A percentile compares a stretch with the other conserved stretches of the same genome.
Conservation (phyloP, 2,797 vertebrate genomes). For the Liasis olivaceus region DNA sequence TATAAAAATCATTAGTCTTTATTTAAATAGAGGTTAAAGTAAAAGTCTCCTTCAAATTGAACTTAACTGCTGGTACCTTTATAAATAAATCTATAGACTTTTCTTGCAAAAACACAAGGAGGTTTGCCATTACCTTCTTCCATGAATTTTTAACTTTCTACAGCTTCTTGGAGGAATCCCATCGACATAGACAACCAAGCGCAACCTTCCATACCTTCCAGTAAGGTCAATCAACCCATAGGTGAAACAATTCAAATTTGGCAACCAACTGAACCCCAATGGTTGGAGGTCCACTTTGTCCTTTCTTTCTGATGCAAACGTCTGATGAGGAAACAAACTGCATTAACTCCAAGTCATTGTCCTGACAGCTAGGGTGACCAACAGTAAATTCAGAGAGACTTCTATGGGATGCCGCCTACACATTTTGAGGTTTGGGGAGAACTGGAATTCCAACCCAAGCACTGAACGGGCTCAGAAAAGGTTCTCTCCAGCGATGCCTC, state of each 20-base stretch:
- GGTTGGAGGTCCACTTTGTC: neutral
- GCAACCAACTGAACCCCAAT: neutral
- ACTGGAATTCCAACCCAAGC: neutral
- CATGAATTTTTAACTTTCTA: neutral
- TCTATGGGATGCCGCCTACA: neutral
- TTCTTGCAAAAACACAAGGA: neutral
- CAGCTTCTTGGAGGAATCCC: neutral
- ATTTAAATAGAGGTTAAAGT: neutral
- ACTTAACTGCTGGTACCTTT: neutral
- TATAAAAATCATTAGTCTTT: neutral
- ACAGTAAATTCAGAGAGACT: neutral
- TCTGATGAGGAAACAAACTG: neutral
- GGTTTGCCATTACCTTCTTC: neutral
- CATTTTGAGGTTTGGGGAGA: neutral
- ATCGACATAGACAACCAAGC: neutral
- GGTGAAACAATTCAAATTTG: neutral
- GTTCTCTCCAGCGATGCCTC: neutral
- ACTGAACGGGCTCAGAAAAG: neutral
- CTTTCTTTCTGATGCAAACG: neutral
- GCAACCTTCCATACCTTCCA: neutral
- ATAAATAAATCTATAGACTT: neutral
- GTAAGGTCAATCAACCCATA: neutral
- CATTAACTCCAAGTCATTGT: neutral
- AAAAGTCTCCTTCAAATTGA: neutral
- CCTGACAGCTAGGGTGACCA: neutral